Conservation (phyloP, 64 coral and sea anemone species). For the Hydrozoanthus tunicans region DNA sequence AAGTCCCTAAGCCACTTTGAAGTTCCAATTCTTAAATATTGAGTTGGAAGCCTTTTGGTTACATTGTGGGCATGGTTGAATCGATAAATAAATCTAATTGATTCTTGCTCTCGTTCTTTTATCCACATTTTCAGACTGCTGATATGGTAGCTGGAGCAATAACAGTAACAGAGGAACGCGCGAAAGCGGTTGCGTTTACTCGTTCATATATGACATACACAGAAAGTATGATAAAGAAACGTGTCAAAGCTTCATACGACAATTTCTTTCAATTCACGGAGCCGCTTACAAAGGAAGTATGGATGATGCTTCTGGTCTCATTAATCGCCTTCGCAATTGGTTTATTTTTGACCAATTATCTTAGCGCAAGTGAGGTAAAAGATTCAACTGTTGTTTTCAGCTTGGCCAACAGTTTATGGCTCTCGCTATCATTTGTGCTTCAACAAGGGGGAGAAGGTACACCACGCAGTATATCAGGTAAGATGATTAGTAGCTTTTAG, state of each 20-base stretch:
- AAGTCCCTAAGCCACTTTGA: too few species aligned
- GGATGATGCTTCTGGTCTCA: slow-evolving; percentile 48
- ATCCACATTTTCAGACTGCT: slow-evolving; percentile 14
- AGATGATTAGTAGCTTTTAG: not conserved
- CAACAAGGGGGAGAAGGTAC: slow-evolving; percentile 74
- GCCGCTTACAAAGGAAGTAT: slow-evolving; percentile 60
- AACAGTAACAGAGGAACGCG: slow-evolving; percentile 64
- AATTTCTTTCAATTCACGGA: slow-evolving; percentile 61
- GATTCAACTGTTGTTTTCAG: slow-evolving; percentile 41
- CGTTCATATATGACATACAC: slow-evolving; percentile 65
- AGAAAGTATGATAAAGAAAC: slow-evolving; percentile 51
- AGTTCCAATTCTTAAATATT: too few species aligned
- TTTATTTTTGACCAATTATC: slow-evolving; percentile 61
- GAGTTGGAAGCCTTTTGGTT: too few species aligned
- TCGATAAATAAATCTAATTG: too few species aligned
- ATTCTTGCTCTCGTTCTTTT: too few species aligned
- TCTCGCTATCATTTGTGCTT: slow-evolving; percentile 74
- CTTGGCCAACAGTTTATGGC: slow-evolving; percentile 72
- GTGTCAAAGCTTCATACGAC: not conserved
- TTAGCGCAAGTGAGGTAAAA: slow-evolving; percentile 60
- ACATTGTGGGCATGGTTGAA: too few species aligned
- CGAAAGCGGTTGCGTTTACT: slow-evolving; percentile 68
- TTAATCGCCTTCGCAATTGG: slow-evolving; percentile 47
- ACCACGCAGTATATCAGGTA: slow-evolving; percentile 75
- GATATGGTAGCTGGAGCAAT: slow-evolving; percentile 57